Percentiles rank a stretch among this genome's conserved stretches.
Conservation (phyloP, 2,888 invertebrate species). For the Apamea epomidion region DNA sequence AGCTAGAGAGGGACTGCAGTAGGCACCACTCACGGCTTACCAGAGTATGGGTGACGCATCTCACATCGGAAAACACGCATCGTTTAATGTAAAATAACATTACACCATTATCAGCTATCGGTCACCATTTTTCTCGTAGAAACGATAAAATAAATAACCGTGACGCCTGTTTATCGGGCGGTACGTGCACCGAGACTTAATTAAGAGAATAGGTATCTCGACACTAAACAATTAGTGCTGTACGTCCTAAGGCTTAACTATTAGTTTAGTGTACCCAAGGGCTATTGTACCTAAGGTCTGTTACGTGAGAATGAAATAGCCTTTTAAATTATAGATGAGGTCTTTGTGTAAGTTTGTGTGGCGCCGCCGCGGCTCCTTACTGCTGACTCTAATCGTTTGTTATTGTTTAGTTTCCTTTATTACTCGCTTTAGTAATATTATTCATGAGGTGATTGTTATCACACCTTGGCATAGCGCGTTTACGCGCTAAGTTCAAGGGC, state of each 20-base stretch:
- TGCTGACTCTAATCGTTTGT: slow-evolving; percentile 37
- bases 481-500: slow-evolving; percentile 55
- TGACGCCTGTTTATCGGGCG: slow-evolving; percentile 14
- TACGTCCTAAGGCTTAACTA: background rate
- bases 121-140: slow-evolving; percentile 12
- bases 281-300: background rate
- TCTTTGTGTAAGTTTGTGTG: too few relatives aligned
- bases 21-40: background rate
- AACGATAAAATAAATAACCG: slow-evolving; percentile 18
- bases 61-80: slow-evolving; percentile 18
- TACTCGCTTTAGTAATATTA: slow-evolving; percentile 21
- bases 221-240: slow-evolving; percentile 7
- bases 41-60: background rate
- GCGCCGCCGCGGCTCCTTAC: background rate
- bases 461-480: slow-evolving; percentile 42
- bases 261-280: slow-evolving; percentile 11
- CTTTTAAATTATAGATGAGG: slow-evolving; percentile 24
- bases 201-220: slow-evolving; percentile 11
- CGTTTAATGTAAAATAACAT: slow-evolving; percentile 13
- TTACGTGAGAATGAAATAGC: background rate
- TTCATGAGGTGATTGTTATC: slow-evolving; percentile 67
- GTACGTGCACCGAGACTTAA: slow-evolving; percentile 19
- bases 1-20: slow-evolving; percentile 11
- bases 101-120: background rate
- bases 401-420: slow-evolving; percentile 44